phyloP scores from a whole-genome alignment of 2,888 invertebrate species.

The Tillus elongatus region DNA sequence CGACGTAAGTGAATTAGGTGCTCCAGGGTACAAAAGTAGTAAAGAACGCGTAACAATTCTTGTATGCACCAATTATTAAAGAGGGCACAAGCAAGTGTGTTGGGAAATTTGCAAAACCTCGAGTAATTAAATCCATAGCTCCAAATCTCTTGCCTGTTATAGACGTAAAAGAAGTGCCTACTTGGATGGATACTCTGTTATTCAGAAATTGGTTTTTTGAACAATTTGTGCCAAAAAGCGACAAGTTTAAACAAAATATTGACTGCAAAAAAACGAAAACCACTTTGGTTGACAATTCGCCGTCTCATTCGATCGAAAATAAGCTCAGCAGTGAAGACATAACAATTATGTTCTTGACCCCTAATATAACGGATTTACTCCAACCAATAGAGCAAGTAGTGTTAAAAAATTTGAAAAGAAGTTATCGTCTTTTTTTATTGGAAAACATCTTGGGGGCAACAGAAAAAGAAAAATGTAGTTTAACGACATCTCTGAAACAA shows the following conservation, averaged over 20 bases:
- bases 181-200: not conserved
- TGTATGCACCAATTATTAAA: not conserved
- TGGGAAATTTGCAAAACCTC: conserved; percentile 1
- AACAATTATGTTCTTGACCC: not conserved
- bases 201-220: conserved; percentile 3
- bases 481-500: not conserved
- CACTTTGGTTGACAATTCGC: conserved; percentile 1
- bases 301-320: conserved; percentile 1
- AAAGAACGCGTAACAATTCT: conserved; percentile 3
- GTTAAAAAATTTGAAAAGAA: conserved; percentile 3
- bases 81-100: not conserved
- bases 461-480: not conserved
- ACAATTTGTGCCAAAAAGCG: not conserved
- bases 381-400: not conserved
- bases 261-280: too few species aligned
- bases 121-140: not conserved
- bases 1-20: not conserved
- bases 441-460: not conserved
- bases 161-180: conserved; percentile 2
- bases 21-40: conserved; percentile 1
- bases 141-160: not conserved
- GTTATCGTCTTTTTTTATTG: conserved; percentile 1
- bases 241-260: too few species aligned
- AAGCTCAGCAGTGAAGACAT: conserved; percentile 1
- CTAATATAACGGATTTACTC: not conserved